A percentile compares a stretch with the other conserved stretches of the same genome.
Evolutionary conservation across 1,140 invertebrate genomes (phyloP).

Genomic region (Aleiodes sp.): DNA sequence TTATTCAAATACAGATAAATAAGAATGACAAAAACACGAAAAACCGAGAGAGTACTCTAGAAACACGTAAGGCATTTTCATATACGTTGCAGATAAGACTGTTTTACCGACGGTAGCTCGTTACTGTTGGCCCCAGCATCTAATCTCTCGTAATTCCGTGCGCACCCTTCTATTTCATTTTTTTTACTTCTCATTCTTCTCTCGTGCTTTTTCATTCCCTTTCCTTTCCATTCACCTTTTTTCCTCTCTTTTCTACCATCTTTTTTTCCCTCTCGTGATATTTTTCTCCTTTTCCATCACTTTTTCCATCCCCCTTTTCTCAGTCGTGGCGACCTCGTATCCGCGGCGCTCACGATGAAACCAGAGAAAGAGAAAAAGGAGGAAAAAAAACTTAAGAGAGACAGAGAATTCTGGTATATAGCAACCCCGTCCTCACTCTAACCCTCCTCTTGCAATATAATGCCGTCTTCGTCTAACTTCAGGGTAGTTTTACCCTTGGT

Average conservation of each 20-base stretch:
- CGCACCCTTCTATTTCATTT: constrained; percentile 23
- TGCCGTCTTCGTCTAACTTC: constrained; percentile 50
- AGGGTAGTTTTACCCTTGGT: constrained; percentile 61
- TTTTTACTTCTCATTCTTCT: constrained; percentile 29
- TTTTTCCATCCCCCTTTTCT: constrained; percentile 36
- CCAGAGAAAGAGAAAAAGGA: too few relatives aligned
- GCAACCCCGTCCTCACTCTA: neutral
- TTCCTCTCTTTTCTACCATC: neutral
- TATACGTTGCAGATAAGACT: constrained; percentile 38
- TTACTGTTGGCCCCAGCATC: constrained; percentile 47
- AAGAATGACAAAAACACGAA: constrained; percentile 11
- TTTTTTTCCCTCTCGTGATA: constrained; percentile 14
- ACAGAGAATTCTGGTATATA: constrained; percentile 18
- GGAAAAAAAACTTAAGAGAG: too few relatives aligned
- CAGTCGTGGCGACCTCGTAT: constrained; percentile 44
- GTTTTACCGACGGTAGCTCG: constrained; percentile 56
- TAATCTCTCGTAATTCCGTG: constrained; percentile 52
- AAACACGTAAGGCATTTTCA: neutral
- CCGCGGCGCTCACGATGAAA: constrained; percentile 28
- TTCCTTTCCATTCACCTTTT: constrained; percentile 23
- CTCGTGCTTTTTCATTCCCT: constrained; percentile 35
- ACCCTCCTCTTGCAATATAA: constrained; percentile 7
- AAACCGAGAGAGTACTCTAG: neutral
- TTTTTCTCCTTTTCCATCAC: constrained; percentile 31
- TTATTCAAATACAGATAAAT: constrained; percentile 6